These are phyloP conservation scores for Drosophila lutescens DNA, from an alignment of 2,888 invertebrate genomes.

Conservation along the genomic window DNA sequence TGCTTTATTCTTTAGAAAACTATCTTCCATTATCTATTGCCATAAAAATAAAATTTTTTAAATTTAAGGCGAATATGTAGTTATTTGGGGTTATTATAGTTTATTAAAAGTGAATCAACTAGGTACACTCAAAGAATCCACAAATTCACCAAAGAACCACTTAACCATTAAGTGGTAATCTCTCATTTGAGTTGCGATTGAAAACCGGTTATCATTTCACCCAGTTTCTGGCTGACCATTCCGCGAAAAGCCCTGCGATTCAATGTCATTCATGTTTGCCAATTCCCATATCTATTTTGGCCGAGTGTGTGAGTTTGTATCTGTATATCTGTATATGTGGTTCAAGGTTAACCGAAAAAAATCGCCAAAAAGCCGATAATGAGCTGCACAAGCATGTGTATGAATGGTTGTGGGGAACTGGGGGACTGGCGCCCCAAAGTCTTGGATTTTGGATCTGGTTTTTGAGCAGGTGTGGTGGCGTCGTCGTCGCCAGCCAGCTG, in stretches of 20 bases:
- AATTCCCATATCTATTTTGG: conserved; percentile 40
- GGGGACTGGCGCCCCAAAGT: conserved; percentile 50
- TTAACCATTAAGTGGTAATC: not conserved
- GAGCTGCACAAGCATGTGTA: conserved; percentile 59
- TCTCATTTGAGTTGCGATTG: not conserved
- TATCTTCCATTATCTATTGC: no score
- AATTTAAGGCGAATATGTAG: no score
- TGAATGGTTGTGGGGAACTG: conserved; percentile 2
- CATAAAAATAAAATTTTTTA: no score
- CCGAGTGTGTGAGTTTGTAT: not conserved
- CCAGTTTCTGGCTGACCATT: conserved; percentile 3
- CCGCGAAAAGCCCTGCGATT: conserved; percentile 18
- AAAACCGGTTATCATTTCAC: conserved; percentile 29
- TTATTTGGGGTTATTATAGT: no score
- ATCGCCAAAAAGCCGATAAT: conserved; percentile 65
- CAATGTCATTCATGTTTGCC: conserved; percentile 49
- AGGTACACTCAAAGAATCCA: no score
- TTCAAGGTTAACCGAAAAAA: conserved; percentile 70
- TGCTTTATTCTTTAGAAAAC: no score
- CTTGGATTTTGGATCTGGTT: conserved; percentile 42
- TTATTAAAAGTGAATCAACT: no score
- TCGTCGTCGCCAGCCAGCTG: conserved; percentile 24
- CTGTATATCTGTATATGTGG: conserved; percentile 54
- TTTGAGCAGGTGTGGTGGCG: conserved; percentile 1
- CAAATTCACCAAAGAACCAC: not conserved